Base-by-base conservation (phyloP, 2,888 invertebrate species). In the Mesochorus sp. region DNA sequence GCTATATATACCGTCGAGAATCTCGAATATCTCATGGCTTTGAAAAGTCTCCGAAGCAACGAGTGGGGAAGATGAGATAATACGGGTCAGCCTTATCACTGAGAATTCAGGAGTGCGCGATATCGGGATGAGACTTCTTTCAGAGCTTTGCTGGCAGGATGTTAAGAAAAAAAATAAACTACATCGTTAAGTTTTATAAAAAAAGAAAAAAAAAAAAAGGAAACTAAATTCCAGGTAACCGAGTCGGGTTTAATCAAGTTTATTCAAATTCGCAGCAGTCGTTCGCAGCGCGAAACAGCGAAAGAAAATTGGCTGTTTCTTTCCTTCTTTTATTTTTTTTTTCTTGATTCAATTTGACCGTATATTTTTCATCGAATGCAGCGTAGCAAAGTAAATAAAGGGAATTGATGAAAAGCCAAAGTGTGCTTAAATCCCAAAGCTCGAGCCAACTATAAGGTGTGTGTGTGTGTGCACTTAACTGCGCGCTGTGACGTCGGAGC, bases 1-100 rank as follows among this genome's bases (percentile, higher is more conserved):
- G 49, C 77, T 77, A 47, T 62, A 31, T n/a, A n/a, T n/a, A n/a
- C n/a, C n/a, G n/a, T n/a, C 24, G 67, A 44, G 67, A 72, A 72
- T 73, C 72, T 62, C 72, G 67, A 77, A 73, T 55, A 37, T 72
- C 61, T 53, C 68, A 62, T 67, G 67, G 61, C 44, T 53, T 57
- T 57, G 67, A 19, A 44, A 44, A 68, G 21, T 57, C 57, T 57
- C 28, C 21, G 10, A 24, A 8, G 24, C 26, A 12, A 28, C 10
- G 68, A 34, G 57, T 57, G 44, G 57, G 31, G 21, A 68, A 57
- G 26, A 47, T 28, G 68, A 68, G 68, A 68, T 68, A 68, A 68
- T 68, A 68, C 68, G 57, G 68, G 68, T 68, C 68, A 68, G 57
- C 68, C 57, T 68, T 68, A 68, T 68, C 68, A 24, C 47, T n/a